Base-by-base conservation (phyloP, 2,113 vertebrate genomes). In the Heliornis fulica region DNA sequence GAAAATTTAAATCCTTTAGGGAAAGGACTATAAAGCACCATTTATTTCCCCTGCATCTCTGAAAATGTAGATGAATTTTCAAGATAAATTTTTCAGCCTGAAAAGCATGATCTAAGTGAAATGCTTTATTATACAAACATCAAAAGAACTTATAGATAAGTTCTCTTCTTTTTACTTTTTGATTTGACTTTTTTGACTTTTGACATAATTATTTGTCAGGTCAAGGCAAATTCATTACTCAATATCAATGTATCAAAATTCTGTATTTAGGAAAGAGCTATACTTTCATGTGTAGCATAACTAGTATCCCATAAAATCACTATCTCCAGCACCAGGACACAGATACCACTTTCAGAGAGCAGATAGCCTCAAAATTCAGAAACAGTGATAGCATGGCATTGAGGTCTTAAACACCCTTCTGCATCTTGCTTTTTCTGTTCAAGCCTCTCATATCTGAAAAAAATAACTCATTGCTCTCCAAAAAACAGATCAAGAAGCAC, bases 1-100 rank as follows among this genome's bases (percentile, higher is more conserved):
- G 17, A 53, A 16, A n/a, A 64, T 79, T 61, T n/a, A 56, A 71
- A 43, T 60, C 3, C 69, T 77, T 10, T 26, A 68, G 65, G 25
- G 50, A 46, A 80, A 53, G 1, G 48, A 9, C 11, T 63, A 32
- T 68, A 66, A 65, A 40, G 32, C 2, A 3, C 0, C 15, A 31
- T 40, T 51, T 34, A 22, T 15, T 8, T 10, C 1, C 4, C 1
- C 2, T 3, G 4, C 3, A 3, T 9, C 16, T 13, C 36, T 31
- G 3, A 48, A 41, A 40, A 53, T 11, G 21, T 11, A 34, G 12
- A 34, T 0, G 3, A 51, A 75, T 36, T 45, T 69, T 74, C 31
- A 65, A 59, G 12, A 6, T 2, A 54, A 77, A 69, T 8, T 19
- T 81, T 79, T 50, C 61, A 50, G 25, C 11, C 40, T 56, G 50